These are phyloP conservation scores for Danio albolineatus DNA, from an alignment of 2,797 vertebrate genomes.

Conservation along the genomic window DNA sequence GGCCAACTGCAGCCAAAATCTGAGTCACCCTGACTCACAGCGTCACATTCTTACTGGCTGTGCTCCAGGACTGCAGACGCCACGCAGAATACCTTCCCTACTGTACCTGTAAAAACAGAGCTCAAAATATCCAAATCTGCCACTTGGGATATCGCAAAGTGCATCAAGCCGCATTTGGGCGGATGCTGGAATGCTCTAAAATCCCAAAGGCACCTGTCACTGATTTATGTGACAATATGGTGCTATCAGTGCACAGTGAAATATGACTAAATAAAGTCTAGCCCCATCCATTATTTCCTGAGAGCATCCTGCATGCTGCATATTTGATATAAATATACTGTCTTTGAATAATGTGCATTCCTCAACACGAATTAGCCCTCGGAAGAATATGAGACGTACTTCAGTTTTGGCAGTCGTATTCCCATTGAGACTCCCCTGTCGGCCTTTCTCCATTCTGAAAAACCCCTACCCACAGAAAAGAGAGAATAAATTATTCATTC, in stretches of 20 bases:
- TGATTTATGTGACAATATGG: slow-evolving; percentile 39
- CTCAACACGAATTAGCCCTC: neutral
- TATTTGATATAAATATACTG: slow-evolving; percentile 15
- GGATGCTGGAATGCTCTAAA: slow-evolving; percentile 18
- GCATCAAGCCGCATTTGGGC: slow-evolving; percentile 5
- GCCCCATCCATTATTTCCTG: neutral
- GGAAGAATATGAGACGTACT: neutral
- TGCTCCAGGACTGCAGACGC: slow-evolving; percentile 37
- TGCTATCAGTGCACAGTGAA: slow-evolving; percentile 4
- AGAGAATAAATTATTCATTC: slow-evolving; percentile 77
- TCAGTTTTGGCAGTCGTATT: slow-evolving; percentile 34
- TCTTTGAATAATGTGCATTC: neutral
- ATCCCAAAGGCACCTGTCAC: slow-evolving; percentile 23
- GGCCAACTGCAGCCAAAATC: slow-evolving; percentile 8
- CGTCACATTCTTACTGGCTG: slow-evolving; percentile 34
- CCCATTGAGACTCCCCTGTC: slow-evolving; percentile 47
- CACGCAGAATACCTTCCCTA: slow-evolving; percentile 5
- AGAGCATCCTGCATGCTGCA: neutral
- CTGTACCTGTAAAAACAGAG: slow-evolving; percentile 36
- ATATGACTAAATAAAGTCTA: slow-evolving; percentile 16
- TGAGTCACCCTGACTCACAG: slow-evolving; percentile 35
- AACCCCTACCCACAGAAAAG: slow-evolving; percentile 55
- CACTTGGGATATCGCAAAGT: slow-evolving; percentile 22
- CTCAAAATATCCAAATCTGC: slow-evolving; percentile 34
- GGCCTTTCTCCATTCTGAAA: slow-evolving; percentile 70